These are phyloP conservation scores for Drosophila engyochracea DNA, from an alignment of 2,888 invertebrate genomes.

Conservation along the genomic window DNA sequence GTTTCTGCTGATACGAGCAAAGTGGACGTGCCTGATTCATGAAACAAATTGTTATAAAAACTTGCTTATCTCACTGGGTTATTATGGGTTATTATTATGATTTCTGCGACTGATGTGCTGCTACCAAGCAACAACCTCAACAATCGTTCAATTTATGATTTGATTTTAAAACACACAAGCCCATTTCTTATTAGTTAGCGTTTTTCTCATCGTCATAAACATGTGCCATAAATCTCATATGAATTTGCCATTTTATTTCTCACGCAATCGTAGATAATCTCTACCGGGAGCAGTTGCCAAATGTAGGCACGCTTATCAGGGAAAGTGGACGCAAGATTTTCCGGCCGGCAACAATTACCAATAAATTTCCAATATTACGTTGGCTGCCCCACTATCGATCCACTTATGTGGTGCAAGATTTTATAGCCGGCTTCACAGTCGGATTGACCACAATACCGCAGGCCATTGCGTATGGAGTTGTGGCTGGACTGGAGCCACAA, in stretches of 20 bases:
- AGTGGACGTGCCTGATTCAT: constrained; percentile 15
- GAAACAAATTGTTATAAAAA: background rate
- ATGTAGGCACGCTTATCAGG: constrained; percentile 69
- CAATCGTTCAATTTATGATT: constrained; percentile 39
- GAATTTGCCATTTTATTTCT: constrained; percentile 5
- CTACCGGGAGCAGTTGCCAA: constrained; percentile 82
- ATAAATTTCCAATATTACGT: constrained; percentile 89
- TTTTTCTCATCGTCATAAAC: background rate
- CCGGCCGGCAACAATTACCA: constrained; percentile 86
- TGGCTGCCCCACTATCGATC: constrained; percentile 92
- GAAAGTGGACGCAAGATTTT: constrained; percentile 84
- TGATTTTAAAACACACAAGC: background rate
- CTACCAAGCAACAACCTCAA: constrained; percentile 21
- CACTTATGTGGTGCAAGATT: constrained; percentile 90
- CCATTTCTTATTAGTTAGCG: constrained; percentile 15
- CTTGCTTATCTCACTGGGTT: constrained; percentile 43
- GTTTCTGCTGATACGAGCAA: constrained; percentile 18
- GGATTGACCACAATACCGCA: constrained; percentile 94
- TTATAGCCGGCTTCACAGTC: constrained; percentile 94
- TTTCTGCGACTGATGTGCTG: constrained; percentile 18
- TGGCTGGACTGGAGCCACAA: constrained; percentile 90
- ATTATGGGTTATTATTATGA: constrained; percentile 17
- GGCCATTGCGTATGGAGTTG: constrained; percentile 92
- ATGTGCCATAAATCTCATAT: background rate
- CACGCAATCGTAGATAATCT: constrained; percentile 66